A percentile compares a stretch with the other conserved stretches of the same genome.
Evolutionary conservation across 2,113 vertebrate genomes (phyloP).

Genomic region (Brachyistius frenatus): DNA sequence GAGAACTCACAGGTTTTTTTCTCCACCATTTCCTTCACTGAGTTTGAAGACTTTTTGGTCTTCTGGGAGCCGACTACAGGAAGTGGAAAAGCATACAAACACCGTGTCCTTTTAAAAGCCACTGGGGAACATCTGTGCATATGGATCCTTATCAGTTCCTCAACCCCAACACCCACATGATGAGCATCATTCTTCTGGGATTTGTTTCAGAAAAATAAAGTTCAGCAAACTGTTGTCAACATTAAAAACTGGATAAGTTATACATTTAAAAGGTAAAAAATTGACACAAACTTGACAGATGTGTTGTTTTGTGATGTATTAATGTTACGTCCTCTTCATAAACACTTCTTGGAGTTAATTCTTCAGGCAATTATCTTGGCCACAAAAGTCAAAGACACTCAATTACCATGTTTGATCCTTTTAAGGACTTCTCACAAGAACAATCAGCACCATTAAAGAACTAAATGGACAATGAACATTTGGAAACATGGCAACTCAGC

Average conservation of each 20-base stretch:
- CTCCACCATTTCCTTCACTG: conserved; percentile 30
- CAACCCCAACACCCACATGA: neutral
- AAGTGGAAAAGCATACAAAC: conserved; percentile 66
- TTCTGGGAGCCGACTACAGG: conserved; percentile 61
- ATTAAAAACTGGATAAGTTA: neutral
- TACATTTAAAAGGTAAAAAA: neutral
- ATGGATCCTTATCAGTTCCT: neutral
- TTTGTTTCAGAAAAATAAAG: neutral
- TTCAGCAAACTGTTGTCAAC: neutral
- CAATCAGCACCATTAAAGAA: neutral
- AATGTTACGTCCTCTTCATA: neutral
- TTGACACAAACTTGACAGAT: neutral
- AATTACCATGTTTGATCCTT: conserved; percentile 14
- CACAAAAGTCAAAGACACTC: conserved; percentile 6
- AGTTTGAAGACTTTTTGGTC: neutral
- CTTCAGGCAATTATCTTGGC: neutral
- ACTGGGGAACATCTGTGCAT: conserved; percentile 1
- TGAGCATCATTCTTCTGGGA: neutral
- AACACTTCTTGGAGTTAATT: neutral
- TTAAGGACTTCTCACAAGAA: neutral
- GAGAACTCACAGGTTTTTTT: conserved; percentile 2
- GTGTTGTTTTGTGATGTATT: neutral
- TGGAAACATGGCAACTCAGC: conserved; percentile 12
- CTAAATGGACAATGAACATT: neutral
- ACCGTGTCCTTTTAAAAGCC: conserved; percentile 28